Percentiles rank a stretch among this genome's conserved stretches.
Evolutionary conservation across 2,797 vertebrate genomes (phyloP).

Genomic region (Malurus leucopterus): DNA sequence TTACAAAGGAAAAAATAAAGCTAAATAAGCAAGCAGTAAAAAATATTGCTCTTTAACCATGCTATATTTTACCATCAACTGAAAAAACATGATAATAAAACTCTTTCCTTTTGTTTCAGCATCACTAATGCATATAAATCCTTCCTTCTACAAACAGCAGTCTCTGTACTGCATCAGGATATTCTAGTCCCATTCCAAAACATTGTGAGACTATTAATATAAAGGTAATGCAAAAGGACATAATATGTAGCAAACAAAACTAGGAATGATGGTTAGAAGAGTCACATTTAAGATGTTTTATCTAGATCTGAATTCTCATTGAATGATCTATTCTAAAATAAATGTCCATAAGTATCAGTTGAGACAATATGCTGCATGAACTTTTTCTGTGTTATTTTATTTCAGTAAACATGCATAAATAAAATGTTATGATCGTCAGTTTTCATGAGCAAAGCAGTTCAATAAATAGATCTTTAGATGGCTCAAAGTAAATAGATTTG

Average conservation of each 20-base stretch:
- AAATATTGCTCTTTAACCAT: neutral
- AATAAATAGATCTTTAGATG: neutral
- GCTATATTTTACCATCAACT: neutral
- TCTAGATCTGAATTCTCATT: neutral
- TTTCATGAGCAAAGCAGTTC: neutral
- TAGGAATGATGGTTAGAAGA: neutral
- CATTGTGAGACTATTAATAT: neutral
- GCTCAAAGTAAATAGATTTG: neutral
- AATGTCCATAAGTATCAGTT: neutral
- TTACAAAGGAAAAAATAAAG: neutral
- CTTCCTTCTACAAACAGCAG: neutral
- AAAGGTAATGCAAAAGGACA: neutral
- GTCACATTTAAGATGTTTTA: neutral
- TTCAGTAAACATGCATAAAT: neutral
- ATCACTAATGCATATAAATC: neutral
- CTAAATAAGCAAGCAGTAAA: neutral
- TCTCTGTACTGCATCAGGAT: neutral
- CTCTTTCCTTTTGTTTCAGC: neutral
- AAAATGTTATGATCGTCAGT: neutral
- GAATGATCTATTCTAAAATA: neutral
- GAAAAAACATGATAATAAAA: neutral
- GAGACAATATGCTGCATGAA: neutral
- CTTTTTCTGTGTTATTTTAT: neutral
- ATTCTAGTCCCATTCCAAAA: neutral
- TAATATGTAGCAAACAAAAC: neutral